A percentile compares a stretch with the other conserved stretches of the same genome.
These are phyloP conservation scores for Aurelia sp. DNA, from an alignment of 30 jellyfish, hydroid and myxozoan genomes.

Conservation along the genomic window DNA sequence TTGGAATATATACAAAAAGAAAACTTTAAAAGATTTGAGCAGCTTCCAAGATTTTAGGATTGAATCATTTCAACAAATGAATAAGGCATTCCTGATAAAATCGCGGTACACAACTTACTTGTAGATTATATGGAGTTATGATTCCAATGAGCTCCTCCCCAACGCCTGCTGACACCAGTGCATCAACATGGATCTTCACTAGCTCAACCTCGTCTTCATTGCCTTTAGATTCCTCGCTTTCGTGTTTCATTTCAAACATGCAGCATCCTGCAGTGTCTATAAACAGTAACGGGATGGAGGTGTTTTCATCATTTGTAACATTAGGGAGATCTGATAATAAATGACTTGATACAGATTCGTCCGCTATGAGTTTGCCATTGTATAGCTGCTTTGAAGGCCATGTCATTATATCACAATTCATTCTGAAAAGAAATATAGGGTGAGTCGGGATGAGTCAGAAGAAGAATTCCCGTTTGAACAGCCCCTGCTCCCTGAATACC, in stretches of 20 bases:
- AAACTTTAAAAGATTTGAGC: no score
- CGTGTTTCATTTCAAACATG: constrained; percentile 78
- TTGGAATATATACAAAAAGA: no score
- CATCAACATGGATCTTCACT: constrained; percentile 71
- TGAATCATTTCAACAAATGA: no score
- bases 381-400: constrained; percentile 94
- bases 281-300: constrained; percentile 78
- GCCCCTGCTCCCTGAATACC: no score
- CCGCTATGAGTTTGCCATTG: constrained; percentile 79
- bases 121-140: constrained; percentile 95
- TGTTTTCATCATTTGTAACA: constrained; percentile 75
- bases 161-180: constrained; percentile 85
- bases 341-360: constrained; percentile 76
- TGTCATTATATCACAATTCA: constrained; percentile 86
- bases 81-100: no score
- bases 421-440: constrained; percentile 29
- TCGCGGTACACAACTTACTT: constrained; percentile 40
- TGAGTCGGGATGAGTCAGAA: no score
- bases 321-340: constrained; percentile 72
- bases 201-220: constrained; percentile 84
- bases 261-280: constrained; percentile 95
- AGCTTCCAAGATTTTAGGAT: no score
- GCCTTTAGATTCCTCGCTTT: constrained; percentile 91
- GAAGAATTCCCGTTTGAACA: no score
- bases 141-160: constrained; percentile 80